phyloP scores from a whole-genome alignment of 2,888 invertebrate species.

The Archips xylosteana region DNA sequence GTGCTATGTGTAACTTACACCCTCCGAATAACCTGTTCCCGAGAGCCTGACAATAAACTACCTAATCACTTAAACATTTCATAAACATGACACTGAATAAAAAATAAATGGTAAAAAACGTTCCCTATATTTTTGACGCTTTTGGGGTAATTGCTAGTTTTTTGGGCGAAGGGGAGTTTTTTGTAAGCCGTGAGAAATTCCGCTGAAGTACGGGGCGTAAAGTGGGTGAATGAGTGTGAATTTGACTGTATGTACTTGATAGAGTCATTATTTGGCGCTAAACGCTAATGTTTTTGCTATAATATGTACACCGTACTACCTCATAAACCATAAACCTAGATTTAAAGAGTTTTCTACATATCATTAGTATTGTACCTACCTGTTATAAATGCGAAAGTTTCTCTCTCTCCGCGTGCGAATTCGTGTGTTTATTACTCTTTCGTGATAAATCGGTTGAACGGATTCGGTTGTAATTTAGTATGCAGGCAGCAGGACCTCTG shows the following conservation, averaged over 20 bases:
- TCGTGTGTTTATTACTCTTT: too few species aligned
- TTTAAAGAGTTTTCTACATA: too few species aligned
- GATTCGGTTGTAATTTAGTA: too few species aligned
- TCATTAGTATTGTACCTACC: too few species aligned
- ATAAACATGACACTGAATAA: conserved; percentile 47
- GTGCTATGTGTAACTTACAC: neutral
- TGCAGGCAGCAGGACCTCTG: too few species aligned
- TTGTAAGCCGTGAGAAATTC: conserved; percentile 58
- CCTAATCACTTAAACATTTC: conserved; percentile 25
- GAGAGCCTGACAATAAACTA: conserved; percentile 18
- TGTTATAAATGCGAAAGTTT: too few species aligned
- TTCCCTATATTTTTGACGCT: conserved; percentile 61
- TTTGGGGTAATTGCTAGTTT: conserved; percentile 55
- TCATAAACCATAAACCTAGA: too few species aligned
- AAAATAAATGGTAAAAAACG: conserved; percentile 54
- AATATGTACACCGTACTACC: too few species aligned
- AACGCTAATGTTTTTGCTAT: too few species aligned
- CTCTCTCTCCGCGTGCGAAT: too few species aligned
- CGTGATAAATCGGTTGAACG: too few species aligned
- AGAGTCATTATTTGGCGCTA: neutral
- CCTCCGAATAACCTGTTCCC: conserved; percentile 7
- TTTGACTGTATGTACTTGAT: neutral
- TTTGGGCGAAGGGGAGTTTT: conserved; percentile 60
- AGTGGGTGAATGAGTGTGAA: conserved; percentile 50
- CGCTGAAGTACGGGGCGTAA: conserved; percentile 56